phyloP scores from a whole-genome alignment of 2,113 vertebrate species.

The Megaceryle torquata region DNA sequence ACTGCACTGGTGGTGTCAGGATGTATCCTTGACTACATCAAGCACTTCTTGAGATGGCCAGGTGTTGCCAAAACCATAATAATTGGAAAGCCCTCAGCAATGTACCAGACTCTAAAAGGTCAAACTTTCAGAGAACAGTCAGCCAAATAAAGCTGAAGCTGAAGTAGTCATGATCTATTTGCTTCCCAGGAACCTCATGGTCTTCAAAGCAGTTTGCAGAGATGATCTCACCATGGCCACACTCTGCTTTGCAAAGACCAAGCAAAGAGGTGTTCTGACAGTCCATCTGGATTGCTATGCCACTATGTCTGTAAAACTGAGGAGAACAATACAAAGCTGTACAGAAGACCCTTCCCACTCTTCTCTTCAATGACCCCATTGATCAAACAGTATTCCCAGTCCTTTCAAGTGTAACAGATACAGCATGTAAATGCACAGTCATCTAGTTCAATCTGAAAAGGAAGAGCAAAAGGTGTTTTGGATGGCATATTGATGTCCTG shows the following conservation, averaged over 20 bases:
- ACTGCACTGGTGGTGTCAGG: background rate
- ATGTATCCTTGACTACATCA: background rate
- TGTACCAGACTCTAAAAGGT: background rate
- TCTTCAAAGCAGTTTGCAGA: background rate
- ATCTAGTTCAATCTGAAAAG: background rate
- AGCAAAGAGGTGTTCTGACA: background rate
- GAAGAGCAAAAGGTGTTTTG: background rate
- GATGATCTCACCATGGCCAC: background rate
- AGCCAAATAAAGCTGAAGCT: background rate
- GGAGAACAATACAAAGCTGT: background rate
- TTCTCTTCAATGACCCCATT: background rate
- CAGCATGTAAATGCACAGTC: background rate
- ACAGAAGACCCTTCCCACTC: background rate
- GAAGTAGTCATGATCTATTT: background rate
- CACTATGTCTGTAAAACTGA: background rate
- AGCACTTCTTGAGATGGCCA: background rate
- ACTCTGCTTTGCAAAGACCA: background rate
- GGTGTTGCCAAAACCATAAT: background rate
- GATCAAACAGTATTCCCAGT: background rate
- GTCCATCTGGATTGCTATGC: background rate
- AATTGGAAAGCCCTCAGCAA: background rate
- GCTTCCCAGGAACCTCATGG: background rate
- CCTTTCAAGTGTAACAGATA: background rate
- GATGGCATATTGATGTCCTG: background rate
- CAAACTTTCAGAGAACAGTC: background rate